Evolutionary conservation across 1,140 invertebrate species (phyloP), one percentile per base, ranked within the genome.

Genomic region (Philaenus spumarius): DNA sequence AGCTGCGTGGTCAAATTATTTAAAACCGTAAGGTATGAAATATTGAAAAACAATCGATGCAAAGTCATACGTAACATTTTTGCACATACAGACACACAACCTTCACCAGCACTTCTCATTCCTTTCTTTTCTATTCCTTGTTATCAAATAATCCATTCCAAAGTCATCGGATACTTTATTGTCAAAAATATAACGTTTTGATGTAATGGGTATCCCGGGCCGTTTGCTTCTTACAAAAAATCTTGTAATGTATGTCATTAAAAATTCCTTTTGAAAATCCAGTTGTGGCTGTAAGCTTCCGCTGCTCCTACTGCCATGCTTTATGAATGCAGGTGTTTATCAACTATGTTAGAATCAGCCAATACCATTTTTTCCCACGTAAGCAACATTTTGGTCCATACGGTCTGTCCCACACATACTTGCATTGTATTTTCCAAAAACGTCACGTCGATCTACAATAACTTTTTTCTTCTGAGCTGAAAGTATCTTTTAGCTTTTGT

Each of bases 311-410:
- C 54, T 67, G 62, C 62, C 69, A 72, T 22, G 68, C 68, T 63
- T 72, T 72, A 60, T 69, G 62, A n/a, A 67, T 53, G 19, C 55
- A 39, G 37, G 61, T 66, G 62, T 71, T 66, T 20, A 73, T 22
- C 24, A 68, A 58, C 62, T 64, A 68, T 43, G 65, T 65, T 50
- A 72, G 64, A 37, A 72, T 45, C 12, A 62, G 60, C 68, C 66
- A 73, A 60, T 67, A 72, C 71, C 69, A 72, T 59, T 70, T 72
- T 61, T 71, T 72, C n/a, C 61, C 50, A 7, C 69, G 42, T 60
- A 54, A 12, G 59, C 51, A 15, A 72, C 61, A 64, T 72, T 71
- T 47, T 47, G 17, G 26, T 22, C 45, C 9, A 47, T 47, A 22
- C 22, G 2, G 26, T 47, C 20, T 19, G 9, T 47, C 19, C 22